These are phyloP conservation scores for Pionites leucogaster DNA, from an alignment of 2,113 vertebrate genomes.

Conservation along the genomic window DNA sequence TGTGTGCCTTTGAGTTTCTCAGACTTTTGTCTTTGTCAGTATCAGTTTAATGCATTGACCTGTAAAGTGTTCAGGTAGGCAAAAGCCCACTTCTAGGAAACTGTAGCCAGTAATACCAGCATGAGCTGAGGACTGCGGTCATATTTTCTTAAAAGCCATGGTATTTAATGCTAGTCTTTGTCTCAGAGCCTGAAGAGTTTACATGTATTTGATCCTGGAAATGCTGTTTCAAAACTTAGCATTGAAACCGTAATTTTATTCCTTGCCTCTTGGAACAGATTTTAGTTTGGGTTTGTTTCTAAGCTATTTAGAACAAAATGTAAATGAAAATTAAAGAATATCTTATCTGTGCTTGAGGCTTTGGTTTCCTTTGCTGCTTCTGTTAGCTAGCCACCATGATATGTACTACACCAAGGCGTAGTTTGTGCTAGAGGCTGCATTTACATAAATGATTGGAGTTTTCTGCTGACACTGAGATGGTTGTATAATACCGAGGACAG, in stretches of 20 bases:
- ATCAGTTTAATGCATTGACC: background rate
- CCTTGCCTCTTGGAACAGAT: background rate
- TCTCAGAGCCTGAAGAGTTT: background rate
- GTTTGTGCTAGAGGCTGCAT: background rate
- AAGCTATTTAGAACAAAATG: background rate
- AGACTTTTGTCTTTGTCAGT: background rate
- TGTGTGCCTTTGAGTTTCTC: accelerated
- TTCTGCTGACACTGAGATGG: background rate
- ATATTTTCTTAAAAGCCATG: background rate
- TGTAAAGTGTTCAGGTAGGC: background rate
- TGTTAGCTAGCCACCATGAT: background rate
- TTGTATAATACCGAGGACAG: background rate
- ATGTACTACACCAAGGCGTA: background rate
- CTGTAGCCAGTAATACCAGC: background rate
- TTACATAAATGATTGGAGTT: background rate
- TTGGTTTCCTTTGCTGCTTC: background rate
- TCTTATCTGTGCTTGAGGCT: background rate
- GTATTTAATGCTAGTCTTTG: background rate
- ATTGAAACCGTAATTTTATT: background rate
- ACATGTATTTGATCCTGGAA: background rate
- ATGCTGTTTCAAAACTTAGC: background rate
- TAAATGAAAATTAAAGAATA: background rate
- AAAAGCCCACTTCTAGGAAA: background rate
- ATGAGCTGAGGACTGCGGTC: background rate
- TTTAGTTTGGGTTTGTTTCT: background rate